Percentiles rank a stretch among this genome's conserved stretches.
Evolutionary conservation across 2,888 invertebrate species (phyloP).

Genomic region (Vanessa cardui): DNA sequence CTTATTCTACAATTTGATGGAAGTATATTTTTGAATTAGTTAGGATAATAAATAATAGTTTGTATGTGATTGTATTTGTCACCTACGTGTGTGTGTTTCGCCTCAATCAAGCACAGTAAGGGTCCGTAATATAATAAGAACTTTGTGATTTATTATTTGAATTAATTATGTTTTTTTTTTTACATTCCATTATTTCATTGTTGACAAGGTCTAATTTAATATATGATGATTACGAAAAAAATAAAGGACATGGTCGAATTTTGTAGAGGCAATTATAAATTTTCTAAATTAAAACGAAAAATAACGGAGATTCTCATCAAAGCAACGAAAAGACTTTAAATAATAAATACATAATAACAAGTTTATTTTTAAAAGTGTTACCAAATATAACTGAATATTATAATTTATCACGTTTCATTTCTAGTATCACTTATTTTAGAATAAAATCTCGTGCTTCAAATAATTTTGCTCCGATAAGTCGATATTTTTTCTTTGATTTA

Average conservation of each 20-base stretch:
- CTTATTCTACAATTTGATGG: conserved; percentile 46
- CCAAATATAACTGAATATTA: too few species aligned
- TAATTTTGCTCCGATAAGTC: too few species aligned
- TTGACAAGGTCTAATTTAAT: conserved; percentile 13
- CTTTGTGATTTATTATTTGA: not conserved
- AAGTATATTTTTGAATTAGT: conserved; percentile 72
- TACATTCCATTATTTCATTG: conserved; percentile 5
- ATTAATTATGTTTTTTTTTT: not conserved
- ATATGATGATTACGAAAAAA: conserved; percentile 10
- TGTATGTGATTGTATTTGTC: conserved; percentile 48
- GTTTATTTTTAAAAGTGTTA: too few species aligned
- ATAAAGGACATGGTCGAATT: not conserved
- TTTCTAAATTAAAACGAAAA: too few species aligned
- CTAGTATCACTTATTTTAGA: too few species aligned
- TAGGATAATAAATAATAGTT: conserved; percentile 59
- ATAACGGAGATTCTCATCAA: too few species aligned
- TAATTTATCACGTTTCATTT: too few species aligned
- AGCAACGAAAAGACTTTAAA: too few species aligned
- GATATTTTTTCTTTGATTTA: too few species aligned
- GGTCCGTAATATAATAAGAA: conserved; percentile 13
- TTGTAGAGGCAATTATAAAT: too few species aligned
- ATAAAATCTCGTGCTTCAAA: too few species aligned
- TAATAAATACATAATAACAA: too few species aligned
- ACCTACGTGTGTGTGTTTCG: conserved; percentile 35
- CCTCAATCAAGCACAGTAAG: conserved; percentile 35